Evolutionary conservation across 1,140 invertebrate genomes (phyloP), one percentile per base, ranked within the genome.

Genomic region (Whitmania pigra): DNA sequence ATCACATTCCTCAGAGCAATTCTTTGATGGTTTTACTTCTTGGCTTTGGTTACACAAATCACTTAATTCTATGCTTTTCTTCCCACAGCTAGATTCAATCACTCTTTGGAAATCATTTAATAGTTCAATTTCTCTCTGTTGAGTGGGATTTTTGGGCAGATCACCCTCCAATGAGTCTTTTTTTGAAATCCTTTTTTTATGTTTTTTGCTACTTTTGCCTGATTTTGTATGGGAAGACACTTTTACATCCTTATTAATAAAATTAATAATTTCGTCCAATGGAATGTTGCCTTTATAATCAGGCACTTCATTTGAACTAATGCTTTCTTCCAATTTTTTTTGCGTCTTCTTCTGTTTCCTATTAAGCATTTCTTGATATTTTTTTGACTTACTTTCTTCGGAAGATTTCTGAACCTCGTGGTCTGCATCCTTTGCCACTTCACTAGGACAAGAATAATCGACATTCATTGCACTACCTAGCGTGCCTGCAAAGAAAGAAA

Each of bases 201-300:
- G 29, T 63, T 63, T 63, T 63, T 63, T 63, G 57, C 22, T 57
- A 25, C 20, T 31, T 63, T 63, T 63, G 57, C 5, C 57, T 63
- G 22, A 25, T 63, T 63, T 31, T 13, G 22, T 13, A 7, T 6
- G 9, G 29, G 22, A 25, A 63, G 29, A 22, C 29, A 31, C 29
- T 63, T 63, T 63, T 25, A 22, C 57, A 25, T 63, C 57, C 6
- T 63, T 15, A 20, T 63, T 63, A 25, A 63, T 63, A 63, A 63
- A 63, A 31, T 63, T 63, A 63, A 63, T 63, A 31, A 63, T 63
- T 25, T 63, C 57, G 4, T 63, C 57, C 22, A 63, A 31, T 9
- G 57, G 29, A 25, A 31, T 31, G 29, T 63, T 31, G 22, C 57
- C 57, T 63, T 63, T 63, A 63, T 63, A 63, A 63, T 63, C 57